These are phyloP conservation scores for Holacanthus passer DNA, from an alignment of 2,113 vertebrate species.

Conservation along the genomic window DNA sequence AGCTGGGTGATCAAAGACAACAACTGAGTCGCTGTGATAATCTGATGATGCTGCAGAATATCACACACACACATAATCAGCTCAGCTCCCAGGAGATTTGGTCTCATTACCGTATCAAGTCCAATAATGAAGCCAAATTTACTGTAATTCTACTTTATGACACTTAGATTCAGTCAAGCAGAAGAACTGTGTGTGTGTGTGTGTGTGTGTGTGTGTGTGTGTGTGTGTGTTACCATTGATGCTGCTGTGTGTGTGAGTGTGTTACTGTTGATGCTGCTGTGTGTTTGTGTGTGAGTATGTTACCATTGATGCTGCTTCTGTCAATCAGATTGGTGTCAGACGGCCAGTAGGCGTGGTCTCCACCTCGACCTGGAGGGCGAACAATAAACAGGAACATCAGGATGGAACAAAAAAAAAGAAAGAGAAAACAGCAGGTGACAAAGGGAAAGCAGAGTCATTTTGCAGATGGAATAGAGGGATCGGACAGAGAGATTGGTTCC, in stretches of 20 bases:
- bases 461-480: neutral
- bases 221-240: too few species aligned
- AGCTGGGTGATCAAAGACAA: constrained; percentile 45
- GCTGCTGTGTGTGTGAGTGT: neutral
- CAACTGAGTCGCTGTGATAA: constrained; percentile 3
- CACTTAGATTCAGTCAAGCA: neutral
- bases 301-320: constrained; percentile 94
- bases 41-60: constrained; percentile 30
- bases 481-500: constrained; percentile 24
- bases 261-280: too few species aligned
- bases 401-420: constrained; percentile 4
- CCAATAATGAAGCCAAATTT: constrained; percentile 28
- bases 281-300: constrained; percentile 23
- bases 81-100: constrained; percentile 4
- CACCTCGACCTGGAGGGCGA: constrained; percentile 88
- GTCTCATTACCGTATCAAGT: neutral
- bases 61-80: neutral
- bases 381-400: constrained; percentile 15
- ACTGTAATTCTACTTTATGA: constrained; percentile 11
- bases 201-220: neutral
- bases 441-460: constrained; percentile 9
- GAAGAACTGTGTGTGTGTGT: constrained; percentile 2
- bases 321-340: constrained; percentile 93
- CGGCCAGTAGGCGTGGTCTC: constrained; percentile 92
- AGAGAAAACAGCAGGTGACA: neutral